Evolutionary conservation across 1,140 invertebrate species (phyloP).

Genomic region (Conus betulinus): DNA sequence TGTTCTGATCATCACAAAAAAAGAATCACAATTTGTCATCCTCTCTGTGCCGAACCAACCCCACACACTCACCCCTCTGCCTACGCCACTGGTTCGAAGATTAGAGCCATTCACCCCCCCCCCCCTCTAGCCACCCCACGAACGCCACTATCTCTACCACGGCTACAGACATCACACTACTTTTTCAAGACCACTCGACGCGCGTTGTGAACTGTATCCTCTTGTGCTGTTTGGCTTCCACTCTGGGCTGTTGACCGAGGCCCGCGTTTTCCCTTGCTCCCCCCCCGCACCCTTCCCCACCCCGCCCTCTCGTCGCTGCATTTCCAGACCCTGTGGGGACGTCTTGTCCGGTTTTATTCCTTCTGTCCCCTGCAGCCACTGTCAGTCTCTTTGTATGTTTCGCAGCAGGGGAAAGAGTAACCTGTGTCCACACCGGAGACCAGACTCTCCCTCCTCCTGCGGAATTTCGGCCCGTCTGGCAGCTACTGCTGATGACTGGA

Average conservation of each 20-base stretch:
- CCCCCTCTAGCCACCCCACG: no score
- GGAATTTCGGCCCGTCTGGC: neutral
- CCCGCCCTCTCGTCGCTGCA: no score
- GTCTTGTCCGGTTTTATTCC: neutral
- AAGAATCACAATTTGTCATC: no score
- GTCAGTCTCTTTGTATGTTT: neutral
- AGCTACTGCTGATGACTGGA: neutral
- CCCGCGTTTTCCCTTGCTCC: no score
- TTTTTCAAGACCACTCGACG: conserved; percentile 38
- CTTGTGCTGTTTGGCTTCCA: conserved; percentile 34
- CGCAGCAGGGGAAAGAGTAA: neutral
- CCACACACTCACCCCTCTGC: no score
- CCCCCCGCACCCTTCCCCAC: no score
- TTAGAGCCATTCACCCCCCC: no score
- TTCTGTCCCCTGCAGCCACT: neutral
- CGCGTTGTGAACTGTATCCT: conserved; percentile 52
- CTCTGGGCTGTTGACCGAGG: neutral
- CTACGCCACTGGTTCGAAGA: no score
- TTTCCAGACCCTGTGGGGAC: neutral
- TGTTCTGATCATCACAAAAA: no score
- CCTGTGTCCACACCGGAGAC: neutral
- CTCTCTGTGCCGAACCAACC: no score
- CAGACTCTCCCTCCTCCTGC: neutral
- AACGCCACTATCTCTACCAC: no score
- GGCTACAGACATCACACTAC: neutral